Base-by-base conservation (phyloP, 2,888 invertebrate species). In the Choristoneura rosaceana region DNA sequence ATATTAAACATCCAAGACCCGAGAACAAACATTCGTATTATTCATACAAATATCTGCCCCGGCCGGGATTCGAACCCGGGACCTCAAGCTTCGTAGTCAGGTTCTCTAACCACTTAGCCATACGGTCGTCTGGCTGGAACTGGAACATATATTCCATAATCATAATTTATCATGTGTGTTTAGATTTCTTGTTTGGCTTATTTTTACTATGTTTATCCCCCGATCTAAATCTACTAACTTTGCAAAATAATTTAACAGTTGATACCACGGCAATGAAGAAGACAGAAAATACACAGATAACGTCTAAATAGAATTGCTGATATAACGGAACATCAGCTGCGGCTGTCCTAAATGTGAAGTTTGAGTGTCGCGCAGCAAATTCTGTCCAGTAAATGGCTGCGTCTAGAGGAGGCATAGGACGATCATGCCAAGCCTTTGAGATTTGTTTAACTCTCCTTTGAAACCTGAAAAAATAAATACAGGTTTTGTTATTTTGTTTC, bases 351-450 rank as follows among this genome's bases (percentile, higher is more conserved):
- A 94, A 90, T 0, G 85, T 88, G 43, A 88, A 82, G 74, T 95
- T 94, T 8, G 92, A 84, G 77, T 95, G 90, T 70, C 92, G 90
- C 7, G 95, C 95, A 0, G 95, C 95, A 79, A 95, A 96, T 81
- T 96, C 96, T 1, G 95, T 94, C 96, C 96, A 96, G 82, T 93
- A 96, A 12, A 95, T 84, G 2, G 96, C 96, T 0, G 95, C 94
- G 62, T 96, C 95, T 78, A 95, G 80, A 0, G 96, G 94, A 0
- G 94, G 86, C 81, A 95, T 81, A 0, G 95, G 96, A 15, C 95
- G 92, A 78, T 96, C 96, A 70, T 92, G 92, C 93, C 95, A 96
- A 7, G 95, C 90, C 69, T 84, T 90, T 10, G 95, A 94, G 14
- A 95, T 78, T 70, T 87, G 84, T 75, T 94, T 92, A 1, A 92